A percentile compares a stretch with the other conserved stretches of the same genome.
These are phyloP conservation scores for Aphrophora alni DNA, from an alignment of 2,888 invertebrate species.

Conservation along the genomic window DNA sequence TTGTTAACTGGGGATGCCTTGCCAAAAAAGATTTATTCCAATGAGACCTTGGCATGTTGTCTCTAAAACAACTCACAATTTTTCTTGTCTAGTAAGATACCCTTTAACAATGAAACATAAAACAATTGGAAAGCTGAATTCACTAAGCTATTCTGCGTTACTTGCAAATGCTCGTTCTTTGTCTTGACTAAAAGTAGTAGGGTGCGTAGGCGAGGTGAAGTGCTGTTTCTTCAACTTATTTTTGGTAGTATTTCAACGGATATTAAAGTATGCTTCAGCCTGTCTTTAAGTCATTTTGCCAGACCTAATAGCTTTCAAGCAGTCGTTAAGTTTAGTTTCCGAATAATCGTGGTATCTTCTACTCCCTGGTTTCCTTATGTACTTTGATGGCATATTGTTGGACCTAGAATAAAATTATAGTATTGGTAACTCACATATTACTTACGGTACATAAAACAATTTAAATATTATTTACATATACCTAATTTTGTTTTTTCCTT, in stretches of 20 bases:
- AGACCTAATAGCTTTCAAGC: slow-evolving; percentile 25
- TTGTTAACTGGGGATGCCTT: slow-evolving; percentile 29
- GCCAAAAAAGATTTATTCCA: slow-evolving; percentile 41
- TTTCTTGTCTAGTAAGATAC: slow-evolving; percentile 22
- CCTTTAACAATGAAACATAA: slow-evolving; percentile 41
- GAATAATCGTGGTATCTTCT: slow-evolving; percentile 27
- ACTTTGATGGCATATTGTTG: slow-evolving; percentile 17
- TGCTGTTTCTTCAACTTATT: not conserved
- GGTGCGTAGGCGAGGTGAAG: slow-evolving; percentile 16
- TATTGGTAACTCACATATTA: too few relatives aligned
- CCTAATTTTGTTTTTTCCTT: too few relatives aligned
- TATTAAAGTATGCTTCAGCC: slow-evolving; percentile 23
- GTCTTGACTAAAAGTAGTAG: slow-evolving; percentile 26
- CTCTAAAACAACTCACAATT: slow-evolving; percentile 42
- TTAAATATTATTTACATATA: too few relatives aligned
- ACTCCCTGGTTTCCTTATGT: slow-evolving; percentile 28
- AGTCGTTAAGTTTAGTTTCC: slow-evolving; percentile 12
- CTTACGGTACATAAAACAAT: too few relatives aligned
- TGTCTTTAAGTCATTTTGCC: slow-evolving; percentile 23
- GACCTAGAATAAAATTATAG: too few relatives aligned
- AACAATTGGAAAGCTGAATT: slow-evolving; percentile 47
- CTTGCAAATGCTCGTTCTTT: slow-evolving; percentile 31
- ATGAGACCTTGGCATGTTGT: slow-evolving; percentile 49
- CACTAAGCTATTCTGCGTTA: slow-evolving; percentile 23
- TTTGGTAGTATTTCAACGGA: slow-evolving; percentile 25